Conservation (phyloP, 2,113 vertebrate species). For the Edolisoma coerulescens region DNA sequence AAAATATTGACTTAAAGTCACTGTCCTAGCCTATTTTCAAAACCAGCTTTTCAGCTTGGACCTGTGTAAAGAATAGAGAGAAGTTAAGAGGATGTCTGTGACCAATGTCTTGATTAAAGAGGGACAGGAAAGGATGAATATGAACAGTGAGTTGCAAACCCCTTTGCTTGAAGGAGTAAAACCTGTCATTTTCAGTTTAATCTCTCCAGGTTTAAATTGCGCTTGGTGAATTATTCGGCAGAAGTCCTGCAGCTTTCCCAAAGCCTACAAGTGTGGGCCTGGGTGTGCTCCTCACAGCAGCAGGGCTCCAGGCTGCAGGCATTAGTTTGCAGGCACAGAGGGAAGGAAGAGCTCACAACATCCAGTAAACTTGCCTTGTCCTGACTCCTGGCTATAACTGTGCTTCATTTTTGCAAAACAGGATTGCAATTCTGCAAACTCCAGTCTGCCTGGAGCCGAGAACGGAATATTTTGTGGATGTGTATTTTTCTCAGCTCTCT, state of each 20-base stretch:
- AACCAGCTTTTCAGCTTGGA: not conserved
- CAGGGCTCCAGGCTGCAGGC: not conserved
- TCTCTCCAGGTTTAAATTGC: not conserved
- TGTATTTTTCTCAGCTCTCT: constrained; percentile 74
- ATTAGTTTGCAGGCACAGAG: not conserved
- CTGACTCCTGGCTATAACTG: not conserved
- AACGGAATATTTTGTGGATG: constrained; percentile 77
- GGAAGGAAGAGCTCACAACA: not conserved
- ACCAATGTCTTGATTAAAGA: not conserved
- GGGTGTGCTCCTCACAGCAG: not conserved
- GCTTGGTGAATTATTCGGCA: not conserved
- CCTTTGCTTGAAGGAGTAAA: not conserved
- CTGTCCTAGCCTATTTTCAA: not conserved
- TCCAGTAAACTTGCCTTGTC: not conserved
- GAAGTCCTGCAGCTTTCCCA: not conserved
- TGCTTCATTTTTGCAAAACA: constrained; percentile 47
- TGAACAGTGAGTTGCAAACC: not conserved
- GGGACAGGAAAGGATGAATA: not conserved
- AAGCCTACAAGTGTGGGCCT: not conserved
- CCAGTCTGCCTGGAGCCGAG: constrained; percentile 76
- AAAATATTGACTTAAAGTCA: not conserved
- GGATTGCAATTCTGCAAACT: constrained; percentile 72
- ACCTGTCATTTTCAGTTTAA: not conserved
- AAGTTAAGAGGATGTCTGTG: not conserved
- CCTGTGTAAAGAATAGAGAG: not conserved